Evolutionary conservation across 2,888 invertebrate species (phyloP).

Genomic region (Phanerotoma sp.): DNA sequence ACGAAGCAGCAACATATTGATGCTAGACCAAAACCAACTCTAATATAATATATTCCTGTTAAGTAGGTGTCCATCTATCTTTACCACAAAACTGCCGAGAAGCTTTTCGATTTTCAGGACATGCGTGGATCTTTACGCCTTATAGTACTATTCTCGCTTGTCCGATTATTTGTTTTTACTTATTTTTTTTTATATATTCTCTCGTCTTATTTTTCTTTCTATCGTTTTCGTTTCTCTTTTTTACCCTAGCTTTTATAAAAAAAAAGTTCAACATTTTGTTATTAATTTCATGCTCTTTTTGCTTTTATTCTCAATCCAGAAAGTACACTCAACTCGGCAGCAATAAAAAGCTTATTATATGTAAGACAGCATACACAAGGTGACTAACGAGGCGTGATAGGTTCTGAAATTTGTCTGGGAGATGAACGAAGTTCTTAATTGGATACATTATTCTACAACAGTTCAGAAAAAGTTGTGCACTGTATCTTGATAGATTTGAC

Average conservation of each 20-base stretch:
- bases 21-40: slow-evolving; percentile 19
- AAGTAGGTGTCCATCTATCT: slow-evolving; percentile 23
- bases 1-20: neutral
- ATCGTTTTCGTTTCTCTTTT: neutral
- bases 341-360: slow-evolving; percentile 18
- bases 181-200: no score
- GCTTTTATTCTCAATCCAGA: slow-evolving; percentile 18
- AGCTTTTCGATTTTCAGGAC: no score
- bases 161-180: slow-evolving; percentile 12
- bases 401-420: slow-evolving; percentile 32
- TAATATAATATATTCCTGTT: slow-evolving; percentile 18
- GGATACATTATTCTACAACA: slow-evolving; percentile 1
- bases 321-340: slow-evolving; percentile 32
- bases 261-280: no score
- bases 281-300: neutral
- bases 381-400: slow-evolving; percentile 55
- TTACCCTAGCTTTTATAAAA: neutral
- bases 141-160: slow-evolving; percentile 2
- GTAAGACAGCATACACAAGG: slow-evolving; percentile 46
- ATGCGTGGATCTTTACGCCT: no score
- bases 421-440: slow-evolving; percentile 2
- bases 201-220: slow-evolving; percentile 15
- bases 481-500: no score
- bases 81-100: slow-evolving; percentile 30
- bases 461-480: slow-evolving; percentile 3